phyloP scores from a whole-genome alignment of 2,113 vertebrate genomes.

The Ia io region DNA sequence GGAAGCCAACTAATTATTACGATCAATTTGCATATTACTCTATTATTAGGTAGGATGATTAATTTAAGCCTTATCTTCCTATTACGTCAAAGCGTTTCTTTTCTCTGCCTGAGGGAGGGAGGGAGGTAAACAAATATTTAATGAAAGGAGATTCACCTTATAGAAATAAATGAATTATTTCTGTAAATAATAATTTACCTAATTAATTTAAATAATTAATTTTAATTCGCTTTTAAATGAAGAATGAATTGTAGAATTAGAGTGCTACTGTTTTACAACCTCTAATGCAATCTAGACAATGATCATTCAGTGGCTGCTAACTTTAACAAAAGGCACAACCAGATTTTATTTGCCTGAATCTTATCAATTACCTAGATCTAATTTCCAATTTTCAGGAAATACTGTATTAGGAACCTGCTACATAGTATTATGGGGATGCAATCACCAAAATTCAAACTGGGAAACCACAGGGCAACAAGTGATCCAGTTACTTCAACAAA shows the following conservation, averaged over 20 bases:
- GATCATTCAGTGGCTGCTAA: neutral
- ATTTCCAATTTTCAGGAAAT: neutral
- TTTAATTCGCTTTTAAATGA: neutral
- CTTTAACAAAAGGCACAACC: neutral
- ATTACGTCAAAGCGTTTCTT: too few relatives aligned
- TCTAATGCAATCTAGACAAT: neutral
- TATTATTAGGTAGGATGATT: too few relatives aligned
- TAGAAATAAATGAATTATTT: neutral
- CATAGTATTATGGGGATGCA: neutral
- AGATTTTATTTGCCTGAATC: neutral
- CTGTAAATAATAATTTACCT: too few relatives aligned
- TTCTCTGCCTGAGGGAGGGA: too few relatives aligned
- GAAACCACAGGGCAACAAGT: neutral
- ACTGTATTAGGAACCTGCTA: too few relatives aligned
- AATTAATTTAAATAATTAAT: too few relatives aligned
- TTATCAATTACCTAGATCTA: neutral
- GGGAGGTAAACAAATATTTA: neutral
- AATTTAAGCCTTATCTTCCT: too few relatives aligned
- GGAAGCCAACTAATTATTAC: neutral
- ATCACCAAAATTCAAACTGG: neutral
- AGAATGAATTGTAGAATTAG: neutral
- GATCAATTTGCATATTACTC: too few relatives aligned
- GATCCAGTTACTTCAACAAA: neutral
- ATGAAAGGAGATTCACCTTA: neutral
- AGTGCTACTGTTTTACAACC: neutral